Evolutionary conservation across 2,888 invertebrate species (phyloP).

Genomic region (Cheilosia impressa): DNA sequence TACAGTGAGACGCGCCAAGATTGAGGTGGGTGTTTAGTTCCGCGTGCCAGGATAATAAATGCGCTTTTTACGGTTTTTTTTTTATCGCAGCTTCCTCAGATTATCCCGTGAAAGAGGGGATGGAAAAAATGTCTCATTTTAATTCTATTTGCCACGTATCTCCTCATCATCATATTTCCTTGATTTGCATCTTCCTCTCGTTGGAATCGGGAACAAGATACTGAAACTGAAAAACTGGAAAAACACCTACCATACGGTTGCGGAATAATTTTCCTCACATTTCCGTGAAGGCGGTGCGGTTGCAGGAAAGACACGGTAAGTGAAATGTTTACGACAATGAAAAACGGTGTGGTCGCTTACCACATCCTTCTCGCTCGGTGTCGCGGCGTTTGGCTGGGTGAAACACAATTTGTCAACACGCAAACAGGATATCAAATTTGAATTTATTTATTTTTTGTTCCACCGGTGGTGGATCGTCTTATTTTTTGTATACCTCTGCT

Average conservation of each 20-base stretch:
- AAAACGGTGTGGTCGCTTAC: slow-evolving; percentile 75
- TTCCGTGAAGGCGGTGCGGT: slow-evolving; percentile 22
- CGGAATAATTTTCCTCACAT: slow-evolving; percentile 52
- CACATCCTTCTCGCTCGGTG: slow-evolving; percentile 39
- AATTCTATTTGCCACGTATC: slow-evolving; percentile 77
- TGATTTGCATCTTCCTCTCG: slow-evolving; percentile 76
- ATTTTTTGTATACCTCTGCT: slow-evolving; percentile 26
- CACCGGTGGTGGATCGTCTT: slow-evolving; percentile 25
- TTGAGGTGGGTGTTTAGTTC: slow-evolving; percentile 73
- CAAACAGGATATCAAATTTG: slow-evolving; percentile 75
- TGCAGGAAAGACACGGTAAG: slow-evolving; percentile 75
- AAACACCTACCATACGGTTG: slow-evolving; percentile 72
- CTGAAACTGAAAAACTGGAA: slow-evolving; percentile 45
- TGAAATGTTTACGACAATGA: slow-evolving; percentile 78
- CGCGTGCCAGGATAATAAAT: slow-evolving; percentile 74
- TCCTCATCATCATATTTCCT: slow-evolving; percentile 76
- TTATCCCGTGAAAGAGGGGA: slow-evolving; percentile 24
- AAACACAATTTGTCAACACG: slow-evolving; percentile 75
- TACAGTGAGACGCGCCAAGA: slow-evolving; percentile 67
- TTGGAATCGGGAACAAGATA: slow-evolving; percentile 42
- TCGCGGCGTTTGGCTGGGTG: slow-evolving; percentile 14
- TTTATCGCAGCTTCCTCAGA: background rate
- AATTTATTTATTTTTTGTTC: slow-evolving; percentile 55
- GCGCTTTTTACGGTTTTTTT: slow-evolving; percentile 66
- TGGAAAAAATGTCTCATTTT: slow-evolving; percentile 75